Base-by-base conservation (phyloP, 2,888 invertebrate genomes). In the Argyresthia albistria region DNA sequence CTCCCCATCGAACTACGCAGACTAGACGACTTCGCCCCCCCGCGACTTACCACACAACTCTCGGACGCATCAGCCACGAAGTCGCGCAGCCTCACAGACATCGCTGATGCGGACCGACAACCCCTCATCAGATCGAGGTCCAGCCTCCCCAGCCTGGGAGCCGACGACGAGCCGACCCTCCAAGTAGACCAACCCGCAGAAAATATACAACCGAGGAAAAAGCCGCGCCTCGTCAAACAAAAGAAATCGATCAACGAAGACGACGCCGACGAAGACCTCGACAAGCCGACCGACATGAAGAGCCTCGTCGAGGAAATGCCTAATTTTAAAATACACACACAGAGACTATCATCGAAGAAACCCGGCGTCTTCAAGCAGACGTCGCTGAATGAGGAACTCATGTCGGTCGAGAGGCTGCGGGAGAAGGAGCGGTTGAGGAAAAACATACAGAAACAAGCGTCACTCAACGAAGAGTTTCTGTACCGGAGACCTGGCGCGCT, bases 361-460 rank as follows among this genome's bases (percentile, higher is more conserved):
- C 90, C 90, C 42, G 91, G 90, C 35, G 92, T 93, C 8, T 88
- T 91, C 57, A 95, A 97, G 68, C 96, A 97, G 73, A 93, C 94
- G 58, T 96, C 96, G 1, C 89, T 97, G 56, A 96, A 96, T 67
- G 96, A 96, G 71, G 96, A 96, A 70, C 82, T 96, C 11, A 95
- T 96, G 93, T 95, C 95, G 2, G 92, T 92, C n/a, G 96, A 95
- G 64, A 86, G 96, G 53, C 77, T 96, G 64, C 84, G 93, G 56
- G 96, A 96, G 71, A 96, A 95, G 65, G 95, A 96, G 70, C 89
- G 90, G 49, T 90, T 96, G 15, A 89, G 94, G 54, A 93, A 92
- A 66, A 94, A 95, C 67, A 95, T 96, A 60, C 95, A 94, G 70
- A 96, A 96, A 70, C 96, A 96, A 78, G 94, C 95, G 25, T 96